Evolutionary conservation across 2,888 invertebrate genomes (phyloP), one percentile per base, ranked within the genome.

Genomic region (Miltochrista miniata): DNA sequence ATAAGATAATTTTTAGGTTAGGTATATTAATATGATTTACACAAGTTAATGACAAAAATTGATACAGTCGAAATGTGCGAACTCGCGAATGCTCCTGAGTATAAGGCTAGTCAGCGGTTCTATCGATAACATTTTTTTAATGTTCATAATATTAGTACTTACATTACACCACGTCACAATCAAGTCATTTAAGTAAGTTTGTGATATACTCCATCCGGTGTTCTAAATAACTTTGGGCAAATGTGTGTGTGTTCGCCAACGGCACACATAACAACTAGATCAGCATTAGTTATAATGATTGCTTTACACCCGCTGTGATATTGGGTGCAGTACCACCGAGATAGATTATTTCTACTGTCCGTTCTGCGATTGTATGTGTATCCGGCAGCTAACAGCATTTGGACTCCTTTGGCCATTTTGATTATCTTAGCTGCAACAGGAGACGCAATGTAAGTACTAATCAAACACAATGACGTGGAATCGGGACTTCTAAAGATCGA

Each of bases 291-390:
- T 12, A 42, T 14, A 11, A 63, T 37, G 9, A 53, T 50, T 1
- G 61, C 64, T 38, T 40, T 60, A 44, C 69, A 71, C 10, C 58
- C 60, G 4, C 14, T 50, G 33, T 68, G 68, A 52, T 71, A 70
- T 11, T 18, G 31, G 7, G 54, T 12, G 45, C 70, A 70, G 36
- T 65, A 68, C 68, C 68, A 69, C 7, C 59, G 45, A 13, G 37
- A 57, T 7, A 51, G 44, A 10, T 48, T 42, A 33, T 51, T 33
- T 36, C 45, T 56, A 0, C 54, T 48, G n/a, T 40, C 46, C 7
- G 62, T 51, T 29, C 67, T 63, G 13, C 72, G 61, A 52, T 77
- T 77, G 64, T 70, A 80, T 10, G 68, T 61, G 40, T 65, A 68
- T 2, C 59, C 54, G 8, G 61, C 47, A 0, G 57, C 43, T 12